phyloP scores from a whole-genome alignment of 2,888 invertebrate genomes.

The Lypha dubia region DNA sequence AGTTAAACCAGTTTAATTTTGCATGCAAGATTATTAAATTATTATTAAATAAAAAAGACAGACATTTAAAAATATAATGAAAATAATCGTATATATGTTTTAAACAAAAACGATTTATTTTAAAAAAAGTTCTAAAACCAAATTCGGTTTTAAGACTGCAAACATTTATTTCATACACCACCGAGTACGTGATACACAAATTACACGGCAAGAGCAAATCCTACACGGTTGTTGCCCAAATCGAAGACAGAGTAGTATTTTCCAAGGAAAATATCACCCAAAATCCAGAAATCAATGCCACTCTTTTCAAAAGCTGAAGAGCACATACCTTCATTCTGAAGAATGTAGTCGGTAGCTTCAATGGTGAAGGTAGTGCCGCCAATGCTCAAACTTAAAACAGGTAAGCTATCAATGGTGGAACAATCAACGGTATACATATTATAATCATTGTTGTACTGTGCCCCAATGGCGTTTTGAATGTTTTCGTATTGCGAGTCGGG shows the following conservation, averaged over 20 bases:
- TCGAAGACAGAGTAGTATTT: conserved; percentile 98
- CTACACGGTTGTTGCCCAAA: conserved; percentile 91
- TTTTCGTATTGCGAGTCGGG: conserved; percentile 89
- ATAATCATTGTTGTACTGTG: conserved; percentile 83
- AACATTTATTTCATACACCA: not conserved
- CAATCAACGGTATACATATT: conserved; percentile 87
- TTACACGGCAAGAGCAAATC: conserved; percentile 86
- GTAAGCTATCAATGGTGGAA: conserved; percentile 88
- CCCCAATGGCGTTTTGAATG: conserved; percentile 91
- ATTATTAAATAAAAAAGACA: too few relatives aligned
- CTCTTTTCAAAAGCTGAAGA: conserved; percentile 94
- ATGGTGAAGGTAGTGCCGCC: conserved; percentile 90
- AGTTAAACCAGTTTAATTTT: too few relatives aligned
- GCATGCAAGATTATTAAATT: too few relatives aligned
- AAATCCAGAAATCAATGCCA: conserved; percentile 92
- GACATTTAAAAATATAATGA: too few relatives aligned
- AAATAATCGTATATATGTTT: too few relatives aligned
- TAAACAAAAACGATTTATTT: too few relatives aligned
- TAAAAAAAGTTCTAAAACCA: not conserved
- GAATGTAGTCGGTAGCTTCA: conserved; percentile 91
- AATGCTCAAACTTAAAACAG: conserved; percentile 89
- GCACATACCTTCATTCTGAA: conserved; percentile 85
- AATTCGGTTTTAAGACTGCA: not conserved
- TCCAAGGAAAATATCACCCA: conserved; percentile 98
- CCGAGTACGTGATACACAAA: not conserved